Conservation (phyloP, 2,113 vertebrate species). For the Callocephalon fimbriatum region DNA sequence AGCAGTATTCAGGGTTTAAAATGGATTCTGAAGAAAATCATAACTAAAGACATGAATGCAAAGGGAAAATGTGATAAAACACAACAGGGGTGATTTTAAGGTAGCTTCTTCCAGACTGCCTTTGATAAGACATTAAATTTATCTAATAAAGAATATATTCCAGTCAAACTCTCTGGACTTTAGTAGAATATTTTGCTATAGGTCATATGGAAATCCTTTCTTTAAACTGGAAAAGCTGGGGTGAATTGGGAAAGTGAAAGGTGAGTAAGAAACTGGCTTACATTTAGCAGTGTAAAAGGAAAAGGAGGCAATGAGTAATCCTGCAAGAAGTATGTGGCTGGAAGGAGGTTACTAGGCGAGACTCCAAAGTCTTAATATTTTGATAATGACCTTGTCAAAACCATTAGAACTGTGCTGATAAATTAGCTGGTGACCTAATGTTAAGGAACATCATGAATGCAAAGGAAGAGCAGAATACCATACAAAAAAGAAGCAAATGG, state of each 20-base stretch:
- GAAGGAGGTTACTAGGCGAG: conserved; percentile 17
- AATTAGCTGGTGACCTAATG: conserved; percentile 43
- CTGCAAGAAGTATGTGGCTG: conserved; percentile 25
- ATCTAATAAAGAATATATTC: neutral
- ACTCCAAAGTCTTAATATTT: conserved; percentile 60
- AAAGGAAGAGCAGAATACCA: neutral
- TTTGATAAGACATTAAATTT: neutral
- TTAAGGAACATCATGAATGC: conserved; percentile 23
- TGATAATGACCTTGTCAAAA: conserved; percentile 56
- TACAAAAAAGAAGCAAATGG: neutral
- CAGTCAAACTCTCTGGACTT: neutral
- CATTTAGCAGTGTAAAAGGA: neutral
- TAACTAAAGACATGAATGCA: neutral
- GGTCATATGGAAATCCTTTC: neutral
- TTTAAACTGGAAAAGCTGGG: conserved; percentile 20
- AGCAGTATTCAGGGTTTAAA: conserved; percentile 14
- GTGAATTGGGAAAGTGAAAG: conserved; percentile 5
- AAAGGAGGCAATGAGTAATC: conserved; percentile 63
- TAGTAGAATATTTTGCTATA: neutral
- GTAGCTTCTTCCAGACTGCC: neutral
- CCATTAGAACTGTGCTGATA: conserved; percentile 8
- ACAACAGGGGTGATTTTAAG: neutral
- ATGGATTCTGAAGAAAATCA: neutral
- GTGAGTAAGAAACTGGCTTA: conserved; percentile 53
- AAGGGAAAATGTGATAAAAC: neutral